Base-by-base conservation (phyloP, 2,113 vertebrate genomes). In the Aegypius monachus region DNA sequence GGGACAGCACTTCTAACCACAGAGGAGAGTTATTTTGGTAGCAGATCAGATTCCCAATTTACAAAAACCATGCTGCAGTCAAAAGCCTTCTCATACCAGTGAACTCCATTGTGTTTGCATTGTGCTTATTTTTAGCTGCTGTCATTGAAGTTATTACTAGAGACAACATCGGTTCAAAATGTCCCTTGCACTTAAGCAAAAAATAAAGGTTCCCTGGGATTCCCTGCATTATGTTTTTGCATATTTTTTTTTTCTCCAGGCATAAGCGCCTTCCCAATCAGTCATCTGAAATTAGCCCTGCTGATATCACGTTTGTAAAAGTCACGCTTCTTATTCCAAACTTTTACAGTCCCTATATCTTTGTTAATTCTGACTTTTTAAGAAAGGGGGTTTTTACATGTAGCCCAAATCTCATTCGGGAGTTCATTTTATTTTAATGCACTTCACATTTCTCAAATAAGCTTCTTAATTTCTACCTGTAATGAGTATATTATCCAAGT, bases 51-150 rank as follows among this genome's bases (percentile, higher is more conserved):
- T 90, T 70, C 34, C 32, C 1, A 42, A 47, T 86, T 88, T 86
- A 66, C 45, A 88, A 72, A 19, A 11, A 74, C 32, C 0, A 0
- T 40, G 42, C 17, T 88, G 50, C 67, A 80, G 45, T 82, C 53
- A 93, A 95, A 88, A 1, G 6, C 25, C 29, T 82, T 88, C 70
- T 88, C 71, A 83, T 58, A 52, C 13, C 0, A 0, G 48, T 86
- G 74, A 93, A 80, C 92, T 93, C 36, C 7, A 3, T 18, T 73
- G 38, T 81, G 50, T 79, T 94, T 81, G 71, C 27, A 53, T 7
- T 77, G 36, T 19, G 22, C 32, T 86, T 95, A 81, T 88, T 92
- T 96, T 96, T 88, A 95, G 59, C 59, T 92, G 19, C 53, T 92
- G 63, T 74, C 71, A 74, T 58, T 83, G 88, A 92, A 86, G 31